phyloP scores from a whole-genome alignment of 2,113 vertebrate genomes.

The Taxidea taxus region DNA sequence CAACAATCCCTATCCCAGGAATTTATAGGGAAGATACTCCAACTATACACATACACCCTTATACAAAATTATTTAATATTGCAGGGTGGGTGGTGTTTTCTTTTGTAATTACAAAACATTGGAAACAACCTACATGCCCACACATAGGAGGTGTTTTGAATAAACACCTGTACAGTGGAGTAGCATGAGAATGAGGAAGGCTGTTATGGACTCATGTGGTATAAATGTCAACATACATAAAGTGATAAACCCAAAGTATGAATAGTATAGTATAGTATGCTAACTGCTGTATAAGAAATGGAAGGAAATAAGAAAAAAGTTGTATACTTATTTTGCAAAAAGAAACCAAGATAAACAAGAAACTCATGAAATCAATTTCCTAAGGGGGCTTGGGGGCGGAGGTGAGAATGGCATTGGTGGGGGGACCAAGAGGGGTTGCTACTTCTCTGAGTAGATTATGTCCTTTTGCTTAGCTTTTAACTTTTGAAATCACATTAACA shows the following conservation, averaged over 20 bases:
- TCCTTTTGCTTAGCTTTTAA: not conserved
- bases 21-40: not conserved
- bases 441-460: accelerated
- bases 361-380: not conserved
- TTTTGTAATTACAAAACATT: not conserved
- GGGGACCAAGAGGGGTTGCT: accelerated
- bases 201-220: accelerated
- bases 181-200: accelerated
- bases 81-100: not conserved
- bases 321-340: not conserved
- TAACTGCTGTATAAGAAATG: no score
- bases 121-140: not conserved
- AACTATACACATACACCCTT: not conserved
- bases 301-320: not conserved
- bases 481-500: not conserved
- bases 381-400: not conserved
- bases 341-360: not conserved
- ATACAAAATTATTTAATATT: no score
- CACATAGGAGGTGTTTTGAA: accelerated
- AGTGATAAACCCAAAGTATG: not conserved
- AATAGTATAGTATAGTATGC: accelerated
- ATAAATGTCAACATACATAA: accelerated
- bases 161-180: accelerated
- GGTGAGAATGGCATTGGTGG: accelerated
- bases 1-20: not conserved